Conservation (phyloP, 2,888 invertebrate genomes). For the Sminthurinus aureus region DNA sequence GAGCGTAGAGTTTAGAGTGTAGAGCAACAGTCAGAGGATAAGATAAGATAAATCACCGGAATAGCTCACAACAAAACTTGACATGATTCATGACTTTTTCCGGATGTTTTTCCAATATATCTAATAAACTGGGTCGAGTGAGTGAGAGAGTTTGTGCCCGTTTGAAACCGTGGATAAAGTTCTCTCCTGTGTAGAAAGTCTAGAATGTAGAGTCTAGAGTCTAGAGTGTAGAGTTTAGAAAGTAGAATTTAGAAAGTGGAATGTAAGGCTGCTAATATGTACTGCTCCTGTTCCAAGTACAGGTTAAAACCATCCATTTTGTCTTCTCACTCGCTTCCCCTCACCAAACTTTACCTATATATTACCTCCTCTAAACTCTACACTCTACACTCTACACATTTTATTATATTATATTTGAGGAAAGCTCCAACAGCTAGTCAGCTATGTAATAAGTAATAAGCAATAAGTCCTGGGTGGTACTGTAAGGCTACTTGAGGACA, state of each 20-base stretch:
- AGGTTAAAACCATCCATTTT: background rate
- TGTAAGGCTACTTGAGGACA: too few relatives aligned
- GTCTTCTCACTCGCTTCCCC: background rate
- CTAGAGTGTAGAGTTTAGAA: background rate
- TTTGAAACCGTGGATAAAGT: background rate
- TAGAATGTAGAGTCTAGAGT: background rate
- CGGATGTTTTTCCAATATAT: constrained; percentile 46
- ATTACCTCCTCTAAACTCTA: background rate
- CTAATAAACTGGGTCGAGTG: constrained; percentile 36
- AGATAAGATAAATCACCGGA: constrained; percentile 51
- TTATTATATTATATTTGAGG: too few relatives aligned
- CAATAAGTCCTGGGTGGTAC: too few relatives aligned
- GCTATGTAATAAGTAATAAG: too few relatives aligned
- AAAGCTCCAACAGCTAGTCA: too few relatives aligned
- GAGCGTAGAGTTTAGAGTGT: background rate
- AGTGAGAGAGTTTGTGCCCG: background rate
- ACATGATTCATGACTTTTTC: constrained; percentile 53
- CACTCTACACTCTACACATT: too few relatives aligned
- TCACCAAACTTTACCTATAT: background rate
- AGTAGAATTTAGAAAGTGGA: background rate
- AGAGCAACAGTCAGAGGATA: constrained; percentile 8
- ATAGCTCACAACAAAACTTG: constrained; percentile 46
- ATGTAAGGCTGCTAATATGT: background rate
- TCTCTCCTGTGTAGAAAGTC: background rate
- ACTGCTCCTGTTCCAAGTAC: background rate